Percentiles rank a stretch among this genome's conserved stretches.
phyloP scores from a whole-genome alignment of 2,113 vertebrate genomes.

The Pseudonaja textilis region DNA sequence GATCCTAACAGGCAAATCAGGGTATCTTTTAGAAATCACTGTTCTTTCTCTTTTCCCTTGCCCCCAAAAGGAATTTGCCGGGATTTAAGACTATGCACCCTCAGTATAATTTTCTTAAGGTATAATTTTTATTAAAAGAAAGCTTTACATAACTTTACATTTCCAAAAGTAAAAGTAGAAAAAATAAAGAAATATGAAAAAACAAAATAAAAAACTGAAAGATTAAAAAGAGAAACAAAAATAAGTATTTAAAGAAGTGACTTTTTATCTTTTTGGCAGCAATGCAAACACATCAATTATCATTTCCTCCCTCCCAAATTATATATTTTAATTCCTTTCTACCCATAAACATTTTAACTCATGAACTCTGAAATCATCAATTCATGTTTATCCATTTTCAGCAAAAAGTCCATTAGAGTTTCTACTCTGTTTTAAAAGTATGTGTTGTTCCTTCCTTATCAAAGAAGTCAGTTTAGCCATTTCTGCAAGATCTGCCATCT shows the following conservation, averaged over 20 bases:
- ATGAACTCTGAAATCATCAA: neutral
- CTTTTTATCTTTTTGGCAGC: neutral
- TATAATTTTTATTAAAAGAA: neutral
- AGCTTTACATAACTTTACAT: neutral
- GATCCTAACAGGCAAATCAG: neutral
- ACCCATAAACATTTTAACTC: neutral
- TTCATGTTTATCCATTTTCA: neutral
- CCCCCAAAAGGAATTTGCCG: neutral
- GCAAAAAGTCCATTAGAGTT: neutral
- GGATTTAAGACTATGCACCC: neutral
- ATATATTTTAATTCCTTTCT: neutral
- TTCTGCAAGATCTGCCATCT: neutral
- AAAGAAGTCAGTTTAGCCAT: neutral
- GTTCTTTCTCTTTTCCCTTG: neutral
- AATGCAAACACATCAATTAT: neutral
- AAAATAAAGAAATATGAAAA: neutral
- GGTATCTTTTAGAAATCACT: neutral
- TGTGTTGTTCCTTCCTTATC: neutral
- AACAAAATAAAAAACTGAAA: neutral
- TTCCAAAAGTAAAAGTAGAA: neutral
- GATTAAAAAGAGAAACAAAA: neutral
- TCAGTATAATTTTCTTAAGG: neutral
- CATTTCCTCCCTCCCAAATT: neutral
- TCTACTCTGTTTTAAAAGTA: neutral
- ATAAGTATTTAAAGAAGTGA: neutral